Percentiles rank a stretch among this genome's conserved stretches.
phyloP scores from a whole-genome alignment of 2,888 invertebrate species.

The Drepanosiphum platanoidis region DNA sequence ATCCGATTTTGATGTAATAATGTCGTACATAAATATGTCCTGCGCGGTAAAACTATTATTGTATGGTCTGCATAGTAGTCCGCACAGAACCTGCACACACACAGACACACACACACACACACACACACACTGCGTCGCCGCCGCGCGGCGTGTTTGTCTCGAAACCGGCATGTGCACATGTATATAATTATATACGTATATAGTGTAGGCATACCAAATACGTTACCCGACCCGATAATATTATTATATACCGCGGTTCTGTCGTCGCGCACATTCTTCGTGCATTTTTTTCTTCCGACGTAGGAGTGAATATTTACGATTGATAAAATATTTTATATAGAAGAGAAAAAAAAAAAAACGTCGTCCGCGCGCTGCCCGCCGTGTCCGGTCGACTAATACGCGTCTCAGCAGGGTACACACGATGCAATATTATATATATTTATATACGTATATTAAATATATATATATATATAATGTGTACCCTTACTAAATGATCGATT shows the following conservation, averaged over 20 bases:
- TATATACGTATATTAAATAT: too few species aligned
- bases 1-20: too few species aligned
- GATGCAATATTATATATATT: conserved; percentile 2
- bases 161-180: neutral
- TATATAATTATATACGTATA: neutral
- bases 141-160: neutral
- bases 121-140: neutral
- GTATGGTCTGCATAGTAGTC: too few species aligned
- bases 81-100: neutral
- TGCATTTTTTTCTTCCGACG: neutral
- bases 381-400: neutral
- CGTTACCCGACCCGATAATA: neutral
- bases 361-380: neutral
- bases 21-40: neutral
- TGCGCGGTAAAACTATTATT: neutral
- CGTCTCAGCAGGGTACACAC: conserved; percentile 15
- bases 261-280: conserved; percentile 35
- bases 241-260: neutral
- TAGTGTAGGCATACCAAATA: neutral
- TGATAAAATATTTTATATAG: conserved; percentile 7
- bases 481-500: neutral
- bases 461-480: neutral
- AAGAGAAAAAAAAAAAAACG: neutral
- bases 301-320: conserved; percentile 37
- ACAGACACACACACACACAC: neutral